A percentile compares a stretch with the other conserved stretches of the same genome.
Conservation (phyloP, 2,888 invertebrate genomes). For the Papilio demoleus region DNA sequence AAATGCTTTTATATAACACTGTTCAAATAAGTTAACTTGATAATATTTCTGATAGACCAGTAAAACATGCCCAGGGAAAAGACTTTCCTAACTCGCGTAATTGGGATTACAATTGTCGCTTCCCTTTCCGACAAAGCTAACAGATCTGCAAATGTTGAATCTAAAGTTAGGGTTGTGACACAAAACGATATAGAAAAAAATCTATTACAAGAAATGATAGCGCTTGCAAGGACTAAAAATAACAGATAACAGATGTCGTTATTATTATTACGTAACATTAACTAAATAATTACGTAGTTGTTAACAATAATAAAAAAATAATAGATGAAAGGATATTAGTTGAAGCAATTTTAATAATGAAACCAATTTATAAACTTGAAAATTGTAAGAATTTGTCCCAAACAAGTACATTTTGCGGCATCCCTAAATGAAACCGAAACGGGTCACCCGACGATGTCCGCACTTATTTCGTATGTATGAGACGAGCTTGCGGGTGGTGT, state of each 20-base stretch:
- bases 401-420: constrained; percentile 24
- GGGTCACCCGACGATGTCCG: constrained; percentile 52
- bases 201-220: too few species aligned
- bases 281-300: too few species aligned
- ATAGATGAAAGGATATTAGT: neutral
- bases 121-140: constrained; percentile 27
- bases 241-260: neutral
- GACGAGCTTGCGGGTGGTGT: constrained; percentile 61
- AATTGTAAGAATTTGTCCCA: constrained; percentile 7
- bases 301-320: too few species aligned
- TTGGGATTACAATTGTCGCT: constrained; percentile 37
- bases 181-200: neutral
- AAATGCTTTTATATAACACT: too few species aligned
- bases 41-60: too few species aligned
- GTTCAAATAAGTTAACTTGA: too few species aligned
- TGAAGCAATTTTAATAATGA: neutral
- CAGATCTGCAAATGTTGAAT: constrained; percentile 19
- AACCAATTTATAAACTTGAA: constrained; percentile 5
- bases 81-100: constrained; percentile 26
- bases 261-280: neutral
- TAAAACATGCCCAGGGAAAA: neutral
- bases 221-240: too few species aligned
- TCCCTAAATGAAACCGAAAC: constrained; percentile 50
- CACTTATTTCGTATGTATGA: constrained; percentile 76
- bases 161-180: constrained; percentile 20